Evolutionary conservation across 2,113 vertebrate genomes (phyloP).

Genomic region (Etheostoma cragini): DNA sequence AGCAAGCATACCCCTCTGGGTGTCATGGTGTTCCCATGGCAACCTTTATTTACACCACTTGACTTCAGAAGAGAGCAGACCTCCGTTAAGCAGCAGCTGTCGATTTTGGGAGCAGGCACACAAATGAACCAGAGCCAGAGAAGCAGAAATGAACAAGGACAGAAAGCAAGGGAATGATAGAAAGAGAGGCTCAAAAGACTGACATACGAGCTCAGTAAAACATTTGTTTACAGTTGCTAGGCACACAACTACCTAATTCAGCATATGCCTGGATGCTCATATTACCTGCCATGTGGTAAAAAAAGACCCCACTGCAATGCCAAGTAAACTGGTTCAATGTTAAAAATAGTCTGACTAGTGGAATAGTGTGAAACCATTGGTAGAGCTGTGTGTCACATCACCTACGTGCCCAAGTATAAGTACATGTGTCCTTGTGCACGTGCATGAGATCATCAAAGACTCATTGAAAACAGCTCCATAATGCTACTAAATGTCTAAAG

Average conservation of each 20-base stretch:
- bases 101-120: constrained; percentile 41
- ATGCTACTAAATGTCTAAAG: too few relatives aligned
- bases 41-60: constrained; percentile 82
- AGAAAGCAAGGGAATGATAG: not conserved
- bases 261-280: constrained; percentile 69
- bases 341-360: not conserved
- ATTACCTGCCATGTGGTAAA: constrained; percentile 60
- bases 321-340: constrained; percentile 8
- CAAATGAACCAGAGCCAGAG: constrained; percentile 29
- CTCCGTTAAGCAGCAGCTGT: constrained; percentile 72
- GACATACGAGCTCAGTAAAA: constrained; percentile 54
- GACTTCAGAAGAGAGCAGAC: constrained; percentile 49
- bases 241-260: constrained; percentile 56
- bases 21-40: constrained; percentile 78
- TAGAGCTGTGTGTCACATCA: too few relatives aligned
- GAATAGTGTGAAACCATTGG: too few relatives aligned
- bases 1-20: constrained; percentile 62
- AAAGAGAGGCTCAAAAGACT: not conserved
- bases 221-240: constrained; percentile 80
- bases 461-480: too few relatives aligned
- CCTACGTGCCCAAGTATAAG: too few relatives aligned
- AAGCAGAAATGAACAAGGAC: constrained; percentile 7
- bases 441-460: too few relatives aligned
- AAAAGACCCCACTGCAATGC: constrained; percentile 30
- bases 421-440: too few relatives aligned